Evolutionary conservation across 30 jellyfish, hydroid and myxozoan genomes (phyloP).

Genomic region (Aurelia sp.): DNA sequence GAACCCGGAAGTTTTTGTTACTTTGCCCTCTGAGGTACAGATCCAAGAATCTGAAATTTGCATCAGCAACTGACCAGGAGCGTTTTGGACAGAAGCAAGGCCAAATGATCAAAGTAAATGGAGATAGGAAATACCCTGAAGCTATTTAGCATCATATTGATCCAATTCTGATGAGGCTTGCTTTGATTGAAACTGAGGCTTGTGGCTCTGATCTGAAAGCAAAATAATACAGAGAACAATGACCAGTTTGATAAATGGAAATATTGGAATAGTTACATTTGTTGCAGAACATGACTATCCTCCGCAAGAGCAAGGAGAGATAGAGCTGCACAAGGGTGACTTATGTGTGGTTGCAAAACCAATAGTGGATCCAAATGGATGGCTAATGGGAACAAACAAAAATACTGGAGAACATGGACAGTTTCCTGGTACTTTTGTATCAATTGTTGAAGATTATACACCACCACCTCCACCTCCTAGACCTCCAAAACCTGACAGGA

Average conservation of each 20-base stretch:
- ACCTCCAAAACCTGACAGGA: slow-evolving; percentile 65
- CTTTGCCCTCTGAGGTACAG: too few relatives aligned
- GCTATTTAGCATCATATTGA: too few relatives aligned
- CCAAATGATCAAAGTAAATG: too few relatives aligned
- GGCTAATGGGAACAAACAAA: slow-evolving; percentile 86
- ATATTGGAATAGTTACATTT: slow-evolving; percentile 76
- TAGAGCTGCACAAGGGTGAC: slow-evolving; percentile 76
- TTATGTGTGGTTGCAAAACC: slow-evolving; percentile 81
- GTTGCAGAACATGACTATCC: slow-evolving; percentile 70
- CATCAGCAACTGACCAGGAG: too few relatives aligned
- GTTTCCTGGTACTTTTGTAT: slow-evolving; percentile 91
- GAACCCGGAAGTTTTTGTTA: too few relatives aligned
- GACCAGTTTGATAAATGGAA: slow-evolving; percentile 28
- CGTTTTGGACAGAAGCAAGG: too few relatives aligned
- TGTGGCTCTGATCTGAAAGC: too few relatives aligned
- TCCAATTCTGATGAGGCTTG: too few relatives aligned
- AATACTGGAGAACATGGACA: slow-evolving; percentile 81
- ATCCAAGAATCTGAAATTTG: too few relatives aligned
- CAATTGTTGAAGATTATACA: slow-evolving; percentile 61
- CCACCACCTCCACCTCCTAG: slow-evolving; percentile 92
- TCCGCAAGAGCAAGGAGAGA: slow-evolving; percentile 76
- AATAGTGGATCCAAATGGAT: slow-evolving; percentile 68
- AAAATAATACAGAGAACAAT: not conserved
- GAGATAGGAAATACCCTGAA: too few relatives aligned
- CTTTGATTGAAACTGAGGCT: too few relatives aligned